A percentile compares a stretch with the other conserved stretches of the same genome.
phyloP scores from a whole-genome alignment of 2,888 invertebrate genomes.

The Exephanes ischioxanthus region DNA sequence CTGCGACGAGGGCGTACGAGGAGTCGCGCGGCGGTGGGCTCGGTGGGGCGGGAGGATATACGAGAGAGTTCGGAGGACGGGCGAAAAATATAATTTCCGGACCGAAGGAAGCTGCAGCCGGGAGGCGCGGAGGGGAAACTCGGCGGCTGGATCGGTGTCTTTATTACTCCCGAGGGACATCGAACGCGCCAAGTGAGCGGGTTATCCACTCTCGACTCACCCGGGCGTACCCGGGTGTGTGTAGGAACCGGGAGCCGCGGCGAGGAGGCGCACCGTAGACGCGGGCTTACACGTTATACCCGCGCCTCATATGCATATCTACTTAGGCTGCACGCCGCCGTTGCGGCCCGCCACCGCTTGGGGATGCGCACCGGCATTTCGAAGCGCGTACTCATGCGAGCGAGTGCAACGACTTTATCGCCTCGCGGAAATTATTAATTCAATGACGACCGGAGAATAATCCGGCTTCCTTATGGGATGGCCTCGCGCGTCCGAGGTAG shows the following conservation, averaged over 20 bases:
- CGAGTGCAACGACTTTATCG: conserved; percentile 70
- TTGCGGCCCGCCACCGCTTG: conserved; percentile 25
- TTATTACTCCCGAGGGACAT: conserved; percentile 71
- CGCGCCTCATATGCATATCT: conserved; percentile 68
- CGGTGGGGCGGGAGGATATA: conserved; percentile 5
- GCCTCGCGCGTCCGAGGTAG: conserved; percentile 30
- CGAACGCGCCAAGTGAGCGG: conserved; percentile 49
- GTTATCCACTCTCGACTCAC: conserved; percentile 43
- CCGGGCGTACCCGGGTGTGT: conserved; percentile 9
- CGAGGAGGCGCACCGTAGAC: neutral
- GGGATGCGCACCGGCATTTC: conserved; percentile 24
- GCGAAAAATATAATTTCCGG: conserved; percentile 77
- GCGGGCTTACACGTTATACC: conserved; percentile 23
- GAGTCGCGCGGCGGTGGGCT: conserved; percentile 39
- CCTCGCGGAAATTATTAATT: conserved; percentile 79
- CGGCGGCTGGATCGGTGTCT: conserved; percentile 67
- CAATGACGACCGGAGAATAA: conserved; percentile 73
- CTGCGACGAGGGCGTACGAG: conserved; percentile 48
- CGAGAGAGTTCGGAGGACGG: conserved; percentile 3
- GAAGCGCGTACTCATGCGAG: conserved; percentile 20
- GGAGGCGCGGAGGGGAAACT: conserved; percentile 45
- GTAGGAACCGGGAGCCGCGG: neutral
- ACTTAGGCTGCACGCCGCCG: conserved; percentile 54
- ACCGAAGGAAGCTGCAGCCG: conserved; percentile 42
- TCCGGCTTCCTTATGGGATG: conserved; percentile 71